A percentile compares a stretch with the other conserved stretches of the same genome.
Conservation (phyloP, 2,113 vertebrate genomes). For the Ceyx margarethae region DNA sequence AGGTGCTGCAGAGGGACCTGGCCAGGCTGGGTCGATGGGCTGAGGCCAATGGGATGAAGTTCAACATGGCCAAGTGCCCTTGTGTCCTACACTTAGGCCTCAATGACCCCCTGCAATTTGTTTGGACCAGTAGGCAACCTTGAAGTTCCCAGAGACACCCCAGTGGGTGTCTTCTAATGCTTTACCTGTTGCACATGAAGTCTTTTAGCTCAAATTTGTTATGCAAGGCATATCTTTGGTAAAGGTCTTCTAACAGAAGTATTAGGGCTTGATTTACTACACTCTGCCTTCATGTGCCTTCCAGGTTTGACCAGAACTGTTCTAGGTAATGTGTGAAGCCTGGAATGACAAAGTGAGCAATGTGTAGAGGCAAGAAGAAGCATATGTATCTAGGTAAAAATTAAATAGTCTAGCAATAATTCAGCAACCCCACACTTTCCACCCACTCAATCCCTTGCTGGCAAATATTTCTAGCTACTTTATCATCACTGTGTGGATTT, state of each 20-base stretch:
- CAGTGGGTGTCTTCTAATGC: neutral
- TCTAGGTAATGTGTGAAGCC: neutral
- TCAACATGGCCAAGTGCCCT: no score
- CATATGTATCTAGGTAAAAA: neutral
- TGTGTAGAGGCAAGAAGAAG: neutral
- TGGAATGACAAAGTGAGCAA: neutral
- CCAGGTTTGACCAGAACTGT: neutral
- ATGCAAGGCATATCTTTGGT: neutral
- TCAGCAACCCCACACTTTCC: neutral
- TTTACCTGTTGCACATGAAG: neutral
- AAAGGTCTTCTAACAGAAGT: neutral
- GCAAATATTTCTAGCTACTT: slow-evolving; percentile 22
- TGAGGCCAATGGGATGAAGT: no score
- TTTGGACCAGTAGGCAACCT: neutral
- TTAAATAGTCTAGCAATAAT: slow-evolving; percentile 22
- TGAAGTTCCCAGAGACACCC: neutral
- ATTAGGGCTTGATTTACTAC: neutral
- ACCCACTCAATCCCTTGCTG: slow-evolving; percentile 5
- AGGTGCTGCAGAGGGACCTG: no score
- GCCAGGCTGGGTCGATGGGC: no score
- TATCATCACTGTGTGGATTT: neutral
- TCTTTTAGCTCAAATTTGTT: neutral
- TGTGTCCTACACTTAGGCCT: no score
- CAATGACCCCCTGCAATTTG: neutral
- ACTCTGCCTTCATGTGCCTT: neutral